phyloP scores from a whole-genome alignment of 2,797 vertebrate species.

The Crocidura indochinensis region DNA sequence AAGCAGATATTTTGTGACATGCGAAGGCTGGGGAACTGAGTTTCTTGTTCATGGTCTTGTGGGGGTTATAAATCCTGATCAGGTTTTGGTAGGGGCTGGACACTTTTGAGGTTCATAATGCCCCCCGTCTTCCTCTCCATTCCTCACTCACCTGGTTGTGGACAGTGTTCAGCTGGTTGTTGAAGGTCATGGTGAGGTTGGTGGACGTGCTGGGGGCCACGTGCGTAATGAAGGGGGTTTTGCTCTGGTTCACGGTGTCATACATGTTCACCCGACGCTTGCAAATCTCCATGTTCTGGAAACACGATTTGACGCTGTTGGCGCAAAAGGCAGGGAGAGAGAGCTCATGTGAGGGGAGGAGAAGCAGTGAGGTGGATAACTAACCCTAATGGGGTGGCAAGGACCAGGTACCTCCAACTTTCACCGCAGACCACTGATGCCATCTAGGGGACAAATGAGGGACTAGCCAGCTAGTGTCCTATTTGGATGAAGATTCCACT shows the following conservation, averaged over 20 bases:
- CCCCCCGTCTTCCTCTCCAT: not conserved
- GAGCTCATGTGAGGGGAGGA: no score
- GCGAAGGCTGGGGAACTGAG: not conserved
- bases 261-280: conserved; percentile 99
- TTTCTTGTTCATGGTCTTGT: not conserved
- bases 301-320: conserved; percentile 98
- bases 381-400: no score
- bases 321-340: not conserved
- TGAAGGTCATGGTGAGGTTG: conserved; percentile 99
- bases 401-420: no score
- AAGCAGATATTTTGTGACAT: not conserved
- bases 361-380: no score
- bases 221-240: conserved; percentile 99
- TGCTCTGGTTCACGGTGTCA: conserved; percentile 99
- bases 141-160: conserved; percentile 94
- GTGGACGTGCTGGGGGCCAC: conserved; percentile 99
- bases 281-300: conserved; percentile 99
- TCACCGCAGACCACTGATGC: not conserved
- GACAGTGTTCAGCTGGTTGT: conserved; percentile 99
- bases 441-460: conserved; percentile 43
- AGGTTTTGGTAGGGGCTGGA: not conserved
- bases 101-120: no score
- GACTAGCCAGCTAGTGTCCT: not conserved
- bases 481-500: no score
- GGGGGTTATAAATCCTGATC: not conserved